Conservation (phyloP, 2,888 invertebrate species). For the Sacculina carcini region DNA sequence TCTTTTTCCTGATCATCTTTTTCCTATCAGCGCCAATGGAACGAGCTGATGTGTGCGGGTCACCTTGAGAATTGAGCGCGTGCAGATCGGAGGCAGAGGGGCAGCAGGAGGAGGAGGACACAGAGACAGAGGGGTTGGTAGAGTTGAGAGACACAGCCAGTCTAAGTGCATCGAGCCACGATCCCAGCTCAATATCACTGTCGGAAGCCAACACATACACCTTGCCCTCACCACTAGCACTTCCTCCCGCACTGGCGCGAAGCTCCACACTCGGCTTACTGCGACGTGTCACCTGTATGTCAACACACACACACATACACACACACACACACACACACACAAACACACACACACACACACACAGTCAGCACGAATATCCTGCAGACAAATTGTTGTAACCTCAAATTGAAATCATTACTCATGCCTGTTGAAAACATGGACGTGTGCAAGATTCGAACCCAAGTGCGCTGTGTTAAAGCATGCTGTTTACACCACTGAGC, state of each 20-base stretch:
- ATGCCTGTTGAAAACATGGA: no score
- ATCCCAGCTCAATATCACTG: slow-evolving; percentile 48
- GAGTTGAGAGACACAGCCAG: slow-evolving; percentile 32
- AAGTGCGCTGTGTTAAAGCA: not conserved
- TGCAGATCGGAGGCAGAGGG: slow-evolving; percentile 17
- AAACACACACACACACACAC: no score
- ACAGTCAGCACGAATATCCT: no score
- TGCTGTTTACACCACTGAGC: not conserved
- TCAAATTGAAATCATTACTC: no score
- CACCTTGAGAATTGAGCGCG: not conserved
- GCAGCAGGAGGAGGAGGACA: slow-evolving; percentile 10
- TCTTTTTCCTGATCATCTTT: no score
- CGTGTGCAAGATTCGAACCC: not conserved
- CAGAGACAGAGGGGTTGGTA: not conserved
- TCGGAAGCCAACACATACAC: slow-evolving; percentile 66
- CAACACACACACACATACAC: no score
- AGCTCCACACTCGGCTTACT: slow-evolving; percentile 67
- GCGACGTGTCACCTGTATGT: no score
- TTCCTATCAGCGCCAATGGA: not conserved
- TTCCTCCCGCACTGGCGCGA: slow-evolving; percentile 52
- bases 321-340: no score
- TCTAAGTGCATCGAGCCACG: slow-evolving; percentile 57
- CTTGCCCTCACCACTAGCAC: slow-evolving; percentile 46
- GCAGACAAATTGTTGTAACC: no score
- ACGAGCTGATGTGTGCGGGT: not conserved